Percentiles rank a stretch among this genome's conserved stretches.
These are phyloP conservation scores for Catharus bicknelli DNA, from an alignment of 2,113 vertebrate genomes.

Conservation along the genomic window DNA sequence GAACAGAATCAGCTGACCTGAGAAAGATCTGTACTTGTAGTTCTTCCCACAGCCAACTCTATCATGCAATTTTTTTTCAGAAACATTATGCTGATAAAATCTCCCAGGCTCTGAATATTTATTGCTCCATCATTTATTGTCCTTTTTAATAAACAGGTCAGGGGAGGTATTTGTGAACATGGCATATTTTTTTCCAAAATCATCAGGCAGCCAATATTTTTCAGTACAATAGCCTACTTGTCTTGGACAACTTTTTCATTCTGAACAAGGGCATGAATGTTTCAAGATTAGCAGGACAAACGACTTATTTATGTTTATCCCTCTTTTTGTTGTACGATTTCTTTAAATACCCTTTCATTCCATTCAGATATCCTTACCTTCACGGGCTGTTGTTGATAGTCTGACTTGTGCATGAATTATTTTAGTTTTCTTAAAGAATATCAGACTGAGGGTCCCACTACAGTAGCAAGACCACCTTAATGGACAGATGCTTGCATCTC, in stretches of 20 bases:
- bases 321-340: neutral
- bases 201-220: conserved; percentile 34
- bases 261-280: conserved; percentile 23
- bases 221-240: conserved; percentile 52
- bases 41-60: conserved; percentile 73
- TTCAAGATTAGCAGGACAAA: conserved; percentile 30
- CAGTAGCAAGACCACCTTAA: neutral
- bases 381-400: neutral
- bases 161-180: conserved; percentile 43
- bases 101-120: conserved; percentile 60
- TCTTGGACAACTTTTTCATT: conserved; percentile 35
- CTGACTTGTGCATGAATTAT: neutral
- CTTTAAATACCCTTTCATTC: conserved; percentile 1
- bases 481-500: neutral
- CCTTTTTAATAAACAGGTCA: conserved; percentile 48
- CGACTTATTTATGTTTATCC: conserved; percentile 48
- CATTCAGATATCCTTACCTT: neutral
- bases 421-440: neutral
- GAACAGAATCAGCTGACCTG: conserved; percentile 67
- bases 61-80: conserved; percentile 57
- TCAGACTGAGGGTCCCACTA: neutral
- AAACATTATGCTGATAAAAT: conserved; percentile 71
- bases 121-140: conserved; percentile 37
- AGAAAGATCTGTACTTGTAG: conserved; percentile 39
- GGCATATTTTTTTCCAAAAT: conserved; percentile 41